Evolutionary conservation across 2,888 invertebrate genomes (phyloP).

Genomic region (Mimachlamys varia): DNA sequence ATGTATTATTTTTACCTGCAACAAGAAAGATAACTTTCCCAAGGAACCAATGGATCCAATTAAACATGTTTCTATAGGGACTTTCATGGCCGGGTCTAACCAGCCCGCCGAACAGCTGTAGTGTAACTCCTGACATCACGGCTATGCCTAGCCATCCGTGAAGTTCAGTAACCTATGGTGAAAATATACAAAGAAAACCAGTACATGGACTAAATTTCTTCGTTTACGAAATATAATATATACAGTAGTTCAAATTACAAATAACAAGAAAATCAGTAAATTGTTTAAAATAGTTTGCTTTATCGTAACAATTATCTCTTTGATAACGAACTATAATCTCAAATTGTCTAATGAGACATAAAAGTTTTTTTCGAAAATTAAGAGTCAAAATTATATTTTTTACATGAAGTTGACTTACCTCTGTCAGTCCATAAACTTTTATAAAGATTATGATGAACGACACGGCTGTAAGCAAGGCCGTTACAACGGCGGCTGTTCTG

Average conservation of each 20-base stretch:
- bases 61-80: constrained; percentile 90
- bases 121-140: constrained; percentile 56
- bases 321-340: too few species aligned
- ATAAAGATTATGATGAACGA: constrained; percentile 46
- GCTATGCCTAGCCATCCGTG: constrained; percentile 68
- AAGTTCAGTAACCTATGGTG: constrained; percentile 49
- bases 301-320: too few species aligned
- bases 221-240: too few species aligned
- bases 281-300: too few species aligned
- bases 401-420: constrained; percentile 37
- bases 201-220: too few species aligned
- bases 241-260: too few species aligned
- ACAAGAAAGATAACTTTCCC: constrained; percentile 88
- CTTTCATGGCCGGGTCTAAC: constrained; percentile 94
- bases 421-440: constrained; percentile 45
- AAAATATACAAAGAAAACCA: not conserved
- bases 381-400: too few species aligned
- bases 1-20: constrained; percentile 61
- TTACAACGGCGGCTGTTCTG: constrained; percentile 32
- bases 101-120: constrained; percentile 80
- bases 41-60: constrained; percentile 95
- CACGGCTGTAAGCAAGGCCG: constrained; percentile 26
- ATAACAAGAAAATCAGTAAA: too few species aligned
- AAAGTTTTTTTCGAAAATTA: too few species aligned
- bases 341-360: too few species aligned